A percentile compares a stretch with the other conserved stretches of the same genome.
Evolutionary conservation across 2,888 invertebrate species (phyloP).

Genomic region (Priocnemis perturbator): DNA sequence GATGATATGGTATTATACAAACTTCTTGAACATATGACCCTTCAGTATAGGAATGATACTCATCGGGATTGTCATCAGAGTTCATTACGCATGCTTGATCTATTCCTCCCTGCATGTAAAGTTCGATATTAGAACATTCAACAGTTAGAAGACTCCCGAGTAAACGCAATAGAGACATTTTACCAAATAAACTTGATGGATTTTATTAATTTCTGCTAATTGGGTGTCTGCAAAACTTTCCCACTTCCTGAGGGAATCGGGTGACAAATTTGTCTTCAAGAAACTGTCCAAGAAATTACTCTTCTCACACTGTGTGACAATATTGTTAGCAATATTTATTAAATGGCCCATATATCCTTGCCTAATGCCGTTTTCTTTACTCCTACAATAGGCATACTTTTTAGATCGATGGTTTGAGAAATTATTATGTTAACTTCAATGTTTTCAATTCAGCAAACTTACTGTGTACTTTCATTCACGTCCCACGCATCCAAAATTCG

Average conservation of each 20-base stretch:
- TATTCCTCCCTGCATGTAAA: constrained; percentile 50
- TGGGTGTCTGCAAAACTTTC: constrained; percentile 62
- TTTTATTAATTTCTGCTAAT: constrained; percentile 67
- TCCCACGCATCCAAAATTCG: constrained; percentile 89
- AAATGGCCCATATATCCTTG: constrained; percentile 83
- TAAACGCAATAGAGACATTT: background rate
- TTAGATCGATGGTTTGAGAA: background rate
- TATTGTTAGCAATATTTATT: constrained; percentile 79
- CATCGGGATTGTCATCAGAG: constrained; percentile 62
- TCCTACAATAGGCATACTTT: constrained; percentile 67
- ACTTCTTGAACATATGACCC: constrained; percentile 49
- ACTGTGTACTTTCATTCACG: constrained; percentile 87
- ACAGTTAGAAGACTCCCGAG: background rate
- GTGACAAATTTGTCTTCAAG: constrained; percentile 77
- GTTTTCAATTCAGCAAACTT: constrained; percentile 73
- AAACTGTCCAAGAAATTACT: constrained; percentile 78
- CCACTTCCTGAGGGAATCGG: constrained; percentile 71
- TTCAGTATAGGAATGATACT: constrained; percentile 59
- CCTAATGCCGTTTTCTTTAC: constrained; percentile 77
- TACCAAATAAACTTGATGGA: constrained; percentile 68
- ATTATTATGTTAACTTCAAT: background rate
- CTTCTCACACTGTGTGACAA: constrained; percentile 77
- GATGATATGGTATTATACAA: constrained; percentile 16
- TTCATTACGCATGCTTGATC: constrained; percentile 47
- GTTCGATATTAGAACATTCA: background rate